Evolutionary conservation across 2,797 vertebrate species (phyloP), one percentile per base, ranked within the genome.

Genomic region (Sebastes iracundus): DNA sequence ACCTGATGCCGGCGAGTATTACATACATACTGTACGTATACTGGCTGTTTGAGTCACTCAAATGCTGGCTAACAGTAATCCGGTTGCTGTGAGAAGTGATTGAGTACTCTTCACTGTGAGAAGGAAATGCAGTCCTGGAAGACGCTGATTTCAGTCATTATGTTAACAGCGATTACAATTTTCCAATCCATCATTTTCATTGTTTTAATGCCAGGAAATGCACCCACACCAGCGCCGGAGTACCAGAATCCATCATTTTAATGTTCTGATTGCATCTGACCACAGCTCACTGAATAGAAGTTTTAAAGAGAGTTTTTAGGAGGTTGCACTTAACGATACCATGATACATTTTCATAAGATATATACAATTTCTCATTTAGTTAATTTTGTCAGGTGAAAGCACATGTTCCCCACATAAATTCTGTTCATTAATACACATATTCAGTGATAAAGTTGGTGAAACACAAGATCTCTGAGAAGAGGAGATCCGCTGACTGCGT

Each of bases 161-260:
- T 77, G 38, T 74, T 63, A 74, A 69, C 56, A 69, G 52, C 68
- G 71, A 82, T 86, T 75, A 68, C n/a, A 76, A 60, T 68, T 84
- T 82, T 81, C 33, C 79, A 33, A 80, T 86, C 62, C 71, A 67
- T 91, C 83, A 77, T 87, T 73, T 90, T 89, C 68, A 90, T 82
- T 74, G 80, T 88, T 85, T 86, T 77, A 80, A 79, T 85, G 85
- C 74, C 82, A 77, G 87, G 85, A 91, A 91, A 87, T 78, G 71
- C 68, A 77, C 38, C 74, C 88, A 82, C 84, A 70, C 69, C 70
- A 79, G 66, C 12, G 72, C 53, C 35, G 3, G 33, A 85, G 80
- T 0, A 72, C 32, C 66, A 76, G 67, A 46, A 88, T 91, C 64
- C 77, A 85, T 90, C 87, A 86, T 27, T 65, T 70, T 79, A 83